Evolutionary conservation across 2,888 invertebrate species (phyloP).

Genomic region (Lacanobia wlatinum): DNA sequence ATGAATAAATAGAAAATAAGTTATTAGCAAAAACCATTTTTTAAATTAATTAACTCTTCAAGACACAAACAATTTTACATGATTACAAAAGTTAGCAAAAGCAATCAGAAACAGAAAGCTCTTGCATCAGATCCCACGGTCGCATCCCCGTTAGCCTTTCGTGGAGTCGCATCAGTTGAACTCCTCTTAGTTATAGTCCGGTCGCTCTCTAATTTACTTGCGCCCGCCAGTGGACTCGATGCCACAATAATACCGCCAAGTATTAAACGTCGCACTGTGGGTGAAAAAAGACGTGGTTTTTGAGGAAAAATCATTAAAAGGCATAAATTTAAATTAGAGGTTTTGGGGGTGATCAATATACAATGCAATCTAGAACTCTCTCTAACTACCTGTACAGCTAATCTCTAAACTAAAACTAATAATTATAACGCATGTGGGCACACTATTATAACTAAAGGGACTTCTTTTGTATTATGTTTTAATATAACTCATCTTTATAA

Average conservation of each 20-base stretch:
- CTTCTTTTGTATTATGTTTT: too few species aligned
- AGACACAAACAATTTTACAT: too few species aligned
- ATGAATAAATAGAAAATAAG: background rate
- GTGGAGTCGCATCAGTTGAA: slow-evolving; percentile 79
- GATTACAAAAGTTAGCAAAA: too few species aligned
- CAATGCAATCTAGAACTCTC: background rate
- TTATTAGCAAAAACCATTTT: too few species aligned
- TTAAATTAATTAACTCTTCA: too few species aligned
- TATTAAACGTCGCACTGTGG: slow-evolving; percentile 69
- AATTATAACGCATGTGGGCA: too few species aligned
- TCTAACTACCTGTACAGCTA: background rate
- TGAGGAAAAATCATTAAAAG: background rate
- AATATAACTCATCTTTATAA: too few species aligned
- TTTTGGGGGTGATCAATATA: background rate
- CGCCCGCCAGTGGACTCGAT: slow-evolving; percentile 79
- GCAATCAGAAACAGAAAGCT: too few species aligned
- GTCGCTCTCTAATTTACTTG: slow-evolving; percentile 89
- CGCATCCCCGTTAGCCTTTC: slow-evolving; percentile 71
- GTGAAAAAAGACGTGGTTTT: slow-evolving; percentile 5
- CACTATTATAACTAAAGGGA: too few species aligned
- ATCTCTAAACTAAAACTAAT: background rate
- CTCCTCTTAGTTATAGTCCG: slow-evolving; percentile 87
- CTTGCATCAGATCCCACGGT: slow-evolving; percentile 14
- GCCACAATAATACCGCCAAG: slow-evolving; percentile 78
- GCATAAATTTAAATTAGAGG: background rate